Conservation (phyloP, 2,113 vertebrate genomes). For the Opisthocomus hoazin region DNA sequence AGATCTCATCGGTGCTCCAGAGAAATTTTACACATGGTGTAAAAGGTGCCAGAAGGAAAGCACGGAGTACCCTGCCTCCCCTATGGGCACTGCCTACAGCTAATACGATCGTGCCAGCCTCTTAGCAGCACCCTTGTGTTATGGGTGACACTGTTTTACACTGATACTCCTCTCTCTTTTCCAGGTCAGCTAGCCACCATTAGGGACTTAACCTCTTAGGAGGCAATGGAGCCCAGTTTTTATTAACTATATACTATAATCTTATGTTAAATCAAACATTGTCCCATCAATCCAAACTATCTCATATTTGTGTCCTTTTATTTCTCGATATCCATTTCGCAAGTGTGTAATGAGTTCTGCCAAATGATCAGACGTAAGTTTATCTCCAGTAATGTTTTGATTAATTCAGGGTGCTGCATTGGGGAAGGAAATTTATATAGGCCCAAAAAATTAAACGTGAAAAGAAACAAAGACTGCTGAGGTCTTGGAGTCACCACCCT, state of each 20-base stretch:
- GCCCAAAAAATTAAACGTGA: constrained; percentile 50
- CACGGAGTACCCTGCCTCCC: fast-evolving
- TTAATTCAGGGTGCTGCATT: constrained; percentile 63
- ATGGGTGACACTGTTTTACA: not conserved
- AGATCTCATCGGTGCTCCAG: not conserved
- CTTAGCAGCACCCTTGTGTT: not conserved
- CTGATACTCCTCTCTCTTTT: not conserved
- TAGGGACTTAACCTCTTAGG: not conserved
- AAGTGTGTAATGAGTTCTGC: constrained; percentile 43
- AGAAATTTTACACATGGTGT: not conserved
- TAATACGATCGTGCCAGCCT: not conserved
- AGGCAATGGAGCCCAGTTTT: not conserved
- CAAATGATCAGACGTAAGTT: constrained; percentile 43
- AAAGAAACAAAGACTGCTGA: constrained; percentile 39
- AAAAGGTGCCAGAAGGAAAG: not conserved
- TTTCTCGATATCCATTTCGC: constrained; percentile 14
- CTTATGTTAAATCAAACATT: not conserved
- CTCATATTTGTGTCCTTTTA: not conserved
- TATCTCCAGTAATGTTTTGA: constrained; percentile 41
- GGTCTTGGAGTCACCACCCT: constrained; percentile 26
- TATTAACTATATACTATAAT: not conserved
- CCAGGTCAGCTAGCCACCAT: not conserved
- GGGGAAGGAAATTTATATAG: constrained; percentile 41
- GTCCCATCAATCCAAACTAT: not conserved
- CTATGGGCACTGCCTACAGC: not conserved